Evolutionary conservation across 2,113 vertebrate species (phyloP), one percentile per base, ranked within the genome.

Genomic region (Clinocottus analis): DNA sequence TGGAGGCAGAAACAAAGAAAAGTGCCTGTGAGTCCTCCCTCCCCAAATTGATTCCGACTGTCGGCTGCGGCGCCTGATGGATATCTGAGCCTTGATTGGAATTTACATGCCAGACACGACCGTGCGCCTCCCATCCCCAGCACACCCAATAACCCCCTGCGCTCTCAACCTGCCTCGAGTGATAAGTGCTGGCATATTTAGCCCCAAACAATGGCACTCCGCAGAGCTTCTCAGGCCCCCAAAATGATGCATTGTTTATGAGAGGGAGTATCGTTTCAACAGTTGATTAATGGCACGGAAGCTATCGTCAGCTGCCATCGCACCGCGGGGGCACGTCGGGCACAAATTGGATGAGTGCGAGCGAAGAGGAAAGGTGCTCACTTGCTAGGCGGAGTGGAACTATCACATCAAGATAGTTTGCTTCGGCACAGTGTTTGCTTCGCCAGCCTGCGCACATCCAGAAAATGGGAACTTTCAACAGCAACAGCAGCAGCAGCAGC

Each of bases 81-180:
- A 91, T 92, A 91, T 87, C 82, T 82, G 71, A 82, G 69, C 62
- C 74, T 85, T 92, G 88, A 92, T 90, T 88, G 82, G 79, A 90
- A 91, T 92, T 93, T 89, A 90, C 91, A 92, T 90, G 89, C 85
- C 89, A 88, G 83, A 84, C 90, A 84, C 75, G 71, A n/a, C 19
- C 66, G 33, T 47, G 59, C 72, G 29, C 75, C 73, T 41, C 29
- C 60, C 73, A 58, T 64, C 51, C 49, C 51, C 43, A 63, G 77
- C 78, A 74, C 79, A 77, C 66, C 86, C 84, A 89, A 88, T 82
- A 83, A 86, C 82, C 78, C 65, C 59, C 70, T 77, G 67, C 23
- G 61, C 79, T 89, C 80, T 82, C 82, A 86, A 76, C 82, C 89
- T 84, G 86, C 87, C 90, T 65, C 84, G 67, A 87, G 79, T 88